Conservation (phyloP, 53 echinoderm and acorn worm genomes). For the Arbacia lixula region DNA sequence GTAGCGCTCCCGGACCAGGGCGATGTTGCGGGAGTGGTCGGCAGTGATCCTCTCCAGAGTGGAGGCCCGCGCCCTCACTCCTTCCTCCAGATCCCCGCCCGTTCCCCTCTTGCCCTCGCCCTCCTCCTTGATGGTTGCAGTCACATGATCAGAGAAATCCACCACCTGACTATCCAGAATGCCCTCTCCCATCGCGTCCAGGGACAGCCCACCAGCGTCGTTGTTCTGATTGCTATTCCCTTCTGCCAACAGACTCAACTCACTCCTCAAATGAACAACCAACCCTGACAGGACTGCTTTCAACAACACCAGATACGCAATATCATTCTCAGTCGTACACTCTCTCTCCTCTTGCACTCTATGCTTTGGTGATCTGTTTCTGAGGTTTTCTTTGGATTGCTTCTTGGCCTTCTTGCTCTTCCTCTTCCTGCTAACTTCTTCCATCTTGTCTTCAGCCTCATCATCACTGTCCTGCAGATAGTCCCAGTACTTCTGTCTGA, state of each 20-base stretch:
- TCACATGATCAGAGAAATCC: constrained; percentile 48
- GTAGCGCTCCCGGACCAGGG: constrained; percentile 70
- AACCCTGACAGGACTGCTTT: constrained; percentile 43
- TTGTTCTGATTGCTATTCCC: constrained; percentile 56
- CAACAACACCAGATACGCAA: constrained; percentile 24
- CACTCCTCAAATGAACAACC: constrained; percentile 32
- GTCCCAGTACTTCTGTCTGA: constrained; percentile 56
- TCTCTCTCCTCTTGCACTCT: not conserved
- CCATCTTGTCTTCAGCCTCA: constrained; percentile 19
- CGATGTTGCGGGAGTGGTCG: constrained; percentile 75
- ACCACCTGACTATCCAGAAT: constrained; percentile 1
- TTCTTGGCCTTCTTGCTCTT: constrained; percentile 23
- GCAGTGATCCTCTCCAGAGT: constrained; percentile 70
- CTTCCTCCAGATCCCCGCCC: constrained; percentile 1
- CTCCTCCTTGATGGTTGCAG: constrained; percentile 48
- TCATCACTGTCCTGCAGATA: constrained; percentile 46
- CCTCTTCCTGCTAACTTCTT: constrained; percentile 32
- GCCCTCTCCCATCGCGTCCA: not conserved
- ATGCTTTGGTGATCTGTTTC: not conserved
- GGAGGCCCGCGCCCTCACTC: constrained; percentile 1
- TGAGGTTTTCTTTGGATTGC: constrained; percentile 16
- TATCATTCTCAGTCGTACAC: constrained; percentile 18
- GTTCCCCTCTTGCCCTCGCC: constrained; percentile 59
- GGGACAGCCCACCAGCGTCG: constrained; percentile 19
- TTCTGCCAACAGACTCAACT: constrained; percentile 36